Evolutionary conservation across 2,797 vertebrate species (phyloP).

Genomic region (Diplodus sargus): DNA sequence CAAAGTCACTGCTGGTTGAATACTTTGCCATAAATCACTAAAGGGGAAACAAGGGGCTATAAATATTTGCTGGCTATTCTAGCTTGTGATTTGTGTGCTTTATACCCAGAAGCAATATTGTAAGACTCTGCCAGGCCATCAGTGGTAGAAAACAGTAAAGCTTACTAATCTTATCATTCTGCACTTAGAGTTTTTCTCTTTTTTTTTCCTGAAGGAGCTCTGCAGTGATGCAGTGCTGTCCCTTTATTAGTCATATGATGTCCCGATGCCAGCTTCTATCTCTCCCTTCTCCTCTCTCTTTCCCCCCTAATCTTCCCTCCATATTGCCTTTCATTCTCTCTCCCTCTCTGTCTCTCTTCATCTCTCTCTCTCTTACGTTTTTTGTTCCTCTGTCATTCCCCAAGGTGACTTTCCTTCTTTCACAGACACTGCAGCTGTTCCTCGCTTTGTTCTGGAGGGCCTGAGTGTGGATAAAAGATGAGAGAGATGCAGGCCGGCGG

Average conservation of each 20-base stretch:
- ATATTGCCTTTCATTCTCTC: conserved; percentile 50
- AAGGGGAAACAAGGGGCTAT: background rate
- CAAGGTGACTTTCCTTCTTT: conserved; percentile 85
- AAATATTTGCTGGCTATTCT: conserved; percentile 13
- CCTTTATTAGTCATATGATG: conserved; percentile 73
- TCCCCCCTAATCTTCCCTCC: conserved; percentile 57
- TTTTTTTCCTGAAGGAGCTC: conserved; percentile 27
- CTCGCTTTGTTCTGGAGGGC: conserved; percentile 77
- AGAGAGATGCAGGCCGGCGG: conserved; percentile 65
- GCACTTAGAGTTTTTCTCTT: conserved; percentile 24
- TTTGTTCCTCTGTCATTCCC: conserved; percentile 70
- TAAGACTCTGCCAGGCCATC: background rate
- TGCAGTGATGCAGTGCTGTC: conserved; percentile 68
- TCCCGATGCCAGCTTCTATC: conserved; percentile 63
- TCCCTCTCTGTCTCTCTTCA: conserved; percentile 29
- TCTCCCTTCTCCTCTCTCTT: conserved; percentile 43
- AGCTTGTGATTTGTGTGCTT: conserved; percentile 1
- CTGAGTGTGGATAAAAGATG: conserved; percentile 76
- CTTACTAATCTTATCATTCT: conserved; percentile 33
- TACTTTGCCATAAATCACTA: conserved; percentile 32
- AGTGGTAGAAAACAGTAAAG: conserved; percentile 9
- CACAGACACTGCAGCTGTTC: conserved; percentile 81
- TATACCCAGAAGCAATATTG: background rate
- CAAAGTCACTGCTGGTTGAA: conserved; percentile 6
- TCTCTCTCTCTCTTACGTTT: conserved; percentile 37